Evolutionary conservation across 2,113 vertebrate species (phyloP), one percentile per base, ranked within the genome.

Genomic region (Willisornis vidua): DNA sequence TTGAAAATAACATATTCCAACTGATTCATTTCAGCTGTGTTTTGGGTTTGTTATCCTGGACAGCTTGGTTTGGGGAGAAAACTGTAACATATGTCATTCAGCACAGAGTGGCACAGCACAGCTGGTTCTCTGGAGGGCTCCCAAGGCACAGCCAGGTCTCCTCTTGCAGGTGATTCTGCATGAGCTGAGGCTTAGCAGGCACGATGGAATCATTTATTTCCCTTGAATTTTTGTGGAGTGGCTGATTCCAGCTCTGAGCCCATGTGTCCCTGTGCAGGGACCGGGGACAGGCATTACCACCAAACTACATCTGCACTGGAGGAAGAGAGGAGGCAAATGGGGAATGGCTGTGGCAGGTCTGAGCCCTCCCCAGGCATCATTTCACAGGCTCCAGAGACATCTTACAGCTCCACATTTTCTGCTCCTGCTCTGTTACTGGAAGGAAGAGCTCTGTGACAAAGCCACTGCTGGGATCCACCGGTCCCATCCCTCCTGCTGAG

Each of bases 221-320:
- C 9, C 5, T 45, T 71, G 26, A 14, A 29, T 46, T 77, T 81
- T 70, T 77, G 55, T 31, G 70, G 58, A 74, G 31, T 0, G 12
- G 31, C 12, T 43, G 48, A 22, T 75, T 78, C 57, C 73, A 61
- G 28, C 62, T 62, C 35, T 6, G 37, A 55, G 25, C 12, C 35
- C 5, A 1, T 0, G 0, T n/a, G 43, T 35, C n/a, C 41, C n/a
- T 2, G 5, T 4, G 10, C 48, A 66, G 54, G 31, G 31, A 8
- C 15, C 29, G 24, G 48, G 62, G 57, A 63, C 39, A 73, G 14
- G 16, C 33, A 6, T 49, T 57, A 45, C 61, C 39, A 11, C 54
- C 61, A 49, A 41, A 35, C 18, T 8, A 23, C 35, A 35, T 19
- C 63, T 35, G 7, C 11, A 33, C 24, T 9, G 35, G 23, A 65